Evolutionary conservation across 2,888 invertebrate species (phyloP).

Genomic region (Megaustenia siamemsis): DNA sequence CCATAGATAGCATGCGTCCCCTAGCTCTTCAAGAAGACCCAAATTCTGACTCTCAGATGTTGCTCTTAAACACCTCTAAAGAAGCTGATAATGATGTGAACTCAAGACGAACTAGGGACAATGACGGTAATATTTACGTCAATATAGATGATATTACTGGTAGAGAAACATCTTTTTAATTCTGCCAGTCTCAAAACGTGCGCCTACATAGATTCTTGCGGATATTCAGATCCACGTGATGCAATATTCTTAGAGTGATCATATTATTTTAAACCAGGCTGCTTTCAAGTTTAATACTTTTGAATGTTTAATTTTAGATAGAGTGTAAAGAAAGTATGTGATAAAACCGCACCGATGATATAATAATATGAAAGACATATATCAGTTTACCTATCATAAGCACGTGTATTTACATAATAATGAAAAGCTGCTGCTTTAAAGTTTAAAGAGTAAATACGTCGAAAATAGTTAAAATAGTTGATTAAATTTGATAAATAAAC

Average conservation of each 20-base stretch:
- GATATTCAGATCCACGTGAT: neutral
- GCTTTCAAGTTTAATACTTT: neutral
- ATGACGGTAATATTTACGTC: conserved; percentile 74
- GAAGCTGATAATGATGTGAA: conserved; percentile 49
- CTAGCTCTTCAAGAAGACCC: neutral
- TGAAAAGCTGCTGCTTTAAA: no score
- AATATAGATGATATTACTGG: conserved; percentile 62
- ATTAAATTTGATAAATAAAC: no score
- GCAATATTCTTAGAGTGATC: neutral
- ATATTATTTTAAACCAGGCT: neutral
- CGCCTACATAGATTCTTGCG: no score
- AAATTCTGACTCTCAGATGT: neutral
- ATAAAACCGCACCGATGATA: no score
- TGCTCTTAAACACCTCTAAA: neutral
- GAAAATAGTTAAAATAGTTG: no score
- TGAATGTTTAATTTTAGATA: no score
- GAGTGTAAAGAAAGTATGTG: no score
- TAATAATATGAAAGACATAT: no score
- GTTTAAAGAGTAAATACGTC: no score
- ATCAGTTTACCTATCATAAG: no score
- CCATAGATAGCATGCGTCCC: neutral
- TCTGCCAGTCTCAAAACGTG: neutral
- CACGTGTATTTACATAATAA: no score
- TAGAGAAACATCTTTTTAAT: conserved; percentile 47
- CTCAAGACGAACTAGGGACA: conserved; percentile 57